A percentile compares a stretch with the other conserved stretches of the same genome.
Conservation (phyloP, 2,888 invertebrate species). For the Heliconius aoede region DNA sequence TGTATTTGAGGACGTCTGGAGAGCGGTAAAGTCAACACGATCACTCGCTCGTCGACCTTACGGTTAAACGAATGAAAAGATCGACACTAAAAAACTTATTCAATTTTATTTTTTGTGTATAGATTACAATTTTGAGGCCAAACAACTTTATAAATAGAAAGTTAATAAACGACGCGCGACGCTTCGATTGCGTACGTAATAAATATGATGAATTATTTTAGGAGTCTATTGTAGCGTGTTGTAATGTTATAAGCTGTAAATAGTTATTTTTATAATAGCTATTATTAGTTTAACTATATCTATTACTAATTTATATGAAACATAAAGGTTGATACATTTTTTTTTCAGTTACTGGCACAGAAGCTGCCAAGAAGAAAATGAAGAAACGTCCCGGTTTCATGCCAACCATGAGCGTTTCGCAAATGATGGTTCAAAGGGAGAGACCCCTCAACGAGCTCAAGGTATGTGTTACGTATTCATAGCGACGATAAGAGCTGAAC, state of each 20-base stretch:
- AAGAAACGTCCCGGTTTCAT: slow-evolving; percentile 84
- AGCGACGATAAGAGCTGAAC: slow-evolving; percentile 66
- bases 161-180: neutral
- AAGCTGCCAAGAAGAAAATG: slow-evolving; percentile 85
- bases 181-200: neutral
- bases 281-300: neutral
- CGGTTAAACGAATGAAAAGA: slow-evolving; percentile 43
- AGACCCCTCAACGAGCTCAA: slow-evolving; percentile 81
- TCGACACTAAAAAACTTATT: slow-evolving; percentile 25
- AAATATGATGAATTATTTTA: neutral
- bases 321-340: neutral
- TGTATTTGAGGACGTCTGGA: slow-evolving; percentile 73
- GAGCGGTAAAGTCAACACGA: slow-evolving; percentile 76
- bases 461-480: slow-evolving; percentile 67
- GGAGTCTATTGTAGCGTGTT: neutral
- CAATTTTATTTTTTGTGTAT: neutral
- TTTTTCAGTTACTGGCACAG: slow-evolving; percentile 69
- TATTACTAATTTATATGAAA: neutral
- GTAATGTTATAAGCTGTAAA: neutral
- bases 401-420: slow-evolving; percentile 86
- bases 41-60: slow-evolving; percentile 62
- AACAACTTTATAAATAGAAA: slow-evolving; percentile 19
- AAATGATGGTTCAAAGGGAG: slow-evolving; percentile 86
- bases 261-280: neutral
- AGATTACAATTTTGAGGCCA: slow-evolving; percentile 7